Base-by-base conservation (phyloP, 1,140 invertebrate species). In the Leptinotarsa lineolata region DNA sequence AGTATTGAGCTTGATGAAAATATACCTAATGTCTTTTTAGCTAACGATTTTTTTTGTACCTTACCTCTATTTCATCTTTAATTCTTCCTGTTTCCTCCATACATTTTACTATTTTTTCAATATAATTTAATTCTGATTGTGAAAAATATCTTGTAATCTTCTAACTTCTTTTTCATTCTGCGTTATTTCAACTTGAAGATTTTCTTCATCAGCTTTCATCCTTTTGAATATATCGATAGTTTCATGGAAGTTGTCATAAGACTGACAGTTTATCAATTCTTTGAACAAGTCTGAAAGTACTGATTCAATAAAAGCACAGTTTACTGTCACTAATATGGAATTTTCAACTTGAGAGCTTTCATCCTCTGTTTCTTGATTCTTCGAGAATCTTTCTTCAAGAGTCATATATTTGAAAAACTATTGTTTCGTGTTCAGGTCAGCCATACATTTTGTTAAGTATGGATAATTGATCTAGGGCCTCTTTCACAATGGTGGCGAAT, bases 1-100 rank as follows among this genome's bases (percentile, higher is more conserved):
- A 2, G 8, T 39, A 39, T 11, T 39, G 30, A 39, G 1, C 2
- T 39, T 39, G 30, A 39, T 39, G 30, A 39, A 39, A 39, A 39
- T 39, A 39, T 24, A n/a, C n/a, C n/a, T n/a, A 24, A 24, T 30
- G 30, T 30, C 8, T 11, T 11, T 30, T 0, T 8, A 30, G 30
- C 30, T 30, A 30, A 8, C 8, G 30, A 30, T 30, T 2, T 39
- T 2, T 39, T 54, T 8, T 54, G n/a, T 18, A 13, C 59, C 65
- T 74, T 76, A 81, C 80, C 74, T 80, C 75, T 72, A 79, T 78
- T 72, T 77, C 65, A 72, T 82, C 81, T 74, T 82, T 82, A 60
- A 82, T 65, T 60, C 70, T 73, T 30, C 81, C 81, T 21, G 81
- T 76, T 46, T 78, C 44, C 12, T 63, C 68, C 65, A 74, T 76